Conservation (phyloP, 2,113 vertebrate species). For the Myotis brandtii region DNA sequence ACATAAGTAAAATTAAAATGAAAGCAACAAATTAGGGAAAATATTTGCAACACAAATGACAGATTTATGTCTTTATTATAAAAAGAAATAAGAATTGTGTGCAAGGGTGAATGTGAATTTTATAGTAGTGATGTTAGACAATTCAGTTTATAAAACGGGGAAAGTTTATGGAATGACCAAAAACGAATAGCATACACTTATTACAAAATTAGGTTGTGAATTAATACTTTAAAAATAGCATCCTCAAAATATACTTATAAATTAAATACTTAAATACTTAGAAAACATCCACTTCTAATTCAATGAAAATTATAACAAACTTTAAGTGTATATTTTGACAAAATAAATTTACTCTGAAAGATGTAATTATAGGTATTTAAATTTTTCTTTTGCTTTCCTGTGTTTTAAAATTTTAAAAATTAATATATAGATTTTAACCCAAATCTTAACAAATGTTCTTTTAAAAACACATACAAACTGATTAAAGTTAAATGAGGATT, state of each 20-base stretch:
- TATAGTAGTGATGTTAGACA: constrained; percentile 14
- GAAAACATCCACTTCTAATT: constrained; percentile 22
- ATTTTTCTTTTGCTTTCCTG: constrained; percentile 31
- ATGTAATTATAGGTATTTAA: not conserved
- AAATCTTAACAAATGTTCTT: not conserved
- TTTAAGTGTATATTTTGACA: constrained; percentile 19
- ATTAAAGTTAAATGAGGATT: not conserved
- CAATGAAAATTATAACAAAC: constrained; percentile 24
- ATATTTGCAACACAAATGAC: not conserved
- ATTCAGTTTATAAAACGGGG: constrained; percentile 23
- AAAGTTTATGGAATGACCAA: not conserved
- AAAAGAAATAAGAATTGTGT: constrained; percentile 27
- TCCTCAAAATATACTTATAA: not conserved
- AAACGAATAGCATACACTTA: not conserved
- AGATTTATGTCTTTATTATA: constrained; percentile 58
- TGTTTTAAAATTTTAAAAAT: constrained; percentile 20
- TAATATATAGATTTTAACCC: not conserved
- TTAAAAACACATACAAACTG: not conserved
- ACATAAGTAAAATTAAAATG: constrained; percentile 53
- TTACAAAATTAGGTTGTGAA: constrained; percentile 38
- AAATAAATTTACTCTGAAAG: constrained; percentile 11
- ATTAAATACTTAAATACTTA: not conserved
- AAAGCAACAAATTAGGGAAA: constrained; percentile 53
- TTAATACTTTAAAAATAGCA: constrained; percentile 16
- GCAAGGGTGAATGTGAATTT: constrained; percentile 29